phyloP scores from a whole-genome alignment of 2,113 vertebrate species.

The Choloepus hoffmanni region DNA sequence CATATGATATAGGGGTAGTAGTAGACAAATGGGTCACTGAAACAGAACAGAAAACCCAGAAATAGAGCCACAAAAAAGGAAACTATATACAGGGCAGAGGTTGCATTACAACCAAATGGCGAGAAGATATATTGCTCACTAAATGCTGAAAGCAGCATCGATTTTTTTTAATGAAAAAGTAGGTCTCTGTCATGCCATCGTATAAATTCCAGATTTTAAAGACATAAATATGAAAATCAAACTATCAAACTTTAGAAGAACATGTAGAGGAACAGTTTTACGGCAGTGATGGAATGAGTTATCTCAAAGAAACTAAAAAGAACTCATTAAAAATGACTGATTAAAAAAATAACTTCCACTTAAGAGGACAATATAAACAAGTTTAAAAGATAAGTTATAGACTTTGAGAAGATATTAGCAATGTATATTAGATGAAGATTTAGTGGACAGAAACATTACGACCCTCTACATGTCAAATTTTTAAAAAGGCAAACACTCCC shows the following conservation, averaged over 20 bases:
- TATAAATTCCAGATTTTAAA: neutral
- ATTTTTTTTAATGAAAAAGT: conserved; percentile 33
- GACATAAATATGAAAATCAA: conserved; percentile 14
- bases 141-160: conserved; percentile 28
- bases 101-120: neutral
- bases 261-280: neutral
- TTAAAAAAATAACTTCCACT: neutral
- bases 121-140: neutral
- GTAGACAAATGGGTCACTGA: neutral
- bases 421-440: neutral
- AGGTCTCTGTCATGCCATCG: neutral
- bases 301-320: neutral
- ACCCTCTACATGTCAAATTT: neutral
- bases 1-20: neutral
- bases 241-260: neutral
- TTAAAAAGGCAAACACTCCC: neutral
- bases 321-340: neutral
- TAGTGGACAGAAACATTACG: neutral
- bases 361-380: neutral
- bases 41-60: conserved; percentile 5
- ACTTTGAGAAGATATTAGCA: conserved; percentile 7
- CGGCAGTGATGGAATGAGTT: neutral
- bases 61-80: neutral
- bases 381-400: neutral
- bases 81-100: neutral